Evolutionary conservation across 2,113 vertebrate genomes (phyloP), one percentile per base, ranked within the genome.

Genomic region (Laterallus jamaicensis): DNA sequence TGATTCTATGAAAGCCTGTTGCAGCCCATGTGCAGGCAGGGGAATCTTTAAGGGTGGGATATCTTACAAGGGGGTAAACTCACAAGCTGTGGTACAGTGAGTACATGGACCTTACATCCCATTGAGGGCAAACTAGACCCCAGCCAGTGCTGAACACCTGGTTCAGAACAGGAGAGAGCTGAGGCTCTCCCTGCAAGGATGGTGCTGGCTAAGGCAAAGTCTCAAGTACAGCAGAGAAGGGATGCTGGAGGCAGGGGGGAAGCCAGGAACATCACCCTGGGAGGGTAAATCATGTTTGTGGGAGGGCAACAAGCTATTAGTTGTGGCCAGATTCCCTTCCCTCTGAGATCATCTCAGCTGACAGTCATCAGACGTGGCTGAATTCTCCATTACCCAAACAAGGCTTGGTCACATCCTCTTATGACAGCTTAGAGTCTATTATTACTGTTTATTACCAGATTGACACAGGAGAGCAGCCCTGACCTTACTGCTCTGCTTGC

Each of bases 361-460:
- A 26, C 42, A 7, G 62, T 37, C 80, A 42, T 11, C 55, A 64
- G 66, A 52, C 2, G 1, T 39, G 78, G 29, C 66, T 59, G 90
- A 62, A 70, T 63, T 69, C 78, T 39, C 39, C 87, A 55, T 42
- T 24, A 37, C 89, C 89, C 82, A 63, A 40, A 54, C 62, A 58
- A 58, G 77, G 70, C 71, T 87, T 42, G 90, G 42, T 92, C 93
- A 89, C 7, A 91, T 80, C 92, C 95, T 90, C 93, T 79, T 67
- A 20, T 18, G 94, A 54, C 84, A 92, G 87, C 82, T 82, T 26
- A 15, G 74, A 91, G 87, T 63, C 90, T 95, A 7, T 94, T 47
- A 94, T 95, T 95, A 89, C 58, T 64, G 58, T 1, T 84, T 42
- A 84, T 85, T 60, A 58, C 71, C 77, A 49, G 52, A 19, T 0